phyloP scores from a whole-genome alignment of 2,113 vertebrate genomes.

The Micromys minutus region DNA sequence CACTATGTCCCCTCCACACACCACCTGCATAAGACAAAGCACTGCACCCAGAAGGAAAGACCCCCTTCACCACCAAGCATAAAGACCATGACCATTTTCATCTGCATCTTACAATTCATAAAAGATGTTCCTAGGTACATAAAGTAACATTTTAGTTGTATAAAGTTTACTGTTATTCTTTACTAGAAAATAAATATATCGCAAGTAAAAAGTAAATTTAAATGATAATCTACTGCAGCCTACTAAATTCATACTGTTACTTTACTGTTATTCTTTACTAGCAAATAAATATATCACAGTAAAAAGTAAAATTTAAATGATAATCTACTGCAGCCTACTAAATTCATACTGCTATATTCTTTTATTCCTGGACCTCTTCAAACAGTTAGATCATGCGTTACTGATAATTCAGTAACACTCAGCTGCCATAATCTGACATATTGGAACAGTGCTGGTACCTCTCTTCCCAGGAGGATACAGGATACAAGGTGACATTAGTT shows the following conservation, averaged over 20 bases:
- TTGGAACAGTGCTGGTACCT: not conserved
- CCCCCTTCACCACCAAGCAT: not conserved
- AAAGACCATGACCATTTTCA: not conserved
- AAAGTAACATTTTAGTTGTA: not conserved
- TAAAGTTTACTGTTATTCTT: not conserved
- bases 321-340: slow-evolving; percentile 18
- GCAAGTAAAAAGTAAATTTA: not conserved
- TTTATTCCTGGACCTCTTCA: slow-evolving; percentile 13
- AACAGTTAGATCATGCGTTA: slow-evolving; percentile 21
- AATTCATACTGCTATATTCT: slow-evolving; percentile 5
- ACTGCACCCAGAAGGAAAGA: not conserved
- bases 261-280: not conserved
- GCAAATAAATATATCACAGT: not conserved
- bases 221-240: slow-evolving; percentile 28
- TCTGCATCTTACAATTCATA: slow-evolving; percentile 48
- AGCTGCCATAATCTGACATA: slow-evolving; percentile 43
- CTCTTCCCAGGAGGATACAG: not conserved
- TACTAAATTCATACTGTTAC: slow-evolving; percentile 19
- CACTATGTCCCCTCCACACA: not conserved
- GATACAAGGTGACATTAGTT: slow-evolving; percentile 19
- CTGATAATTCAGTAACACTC: slow-evolving; percentile 49
- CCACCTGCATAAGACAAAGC: not conserved
- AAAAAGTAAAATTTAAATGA: not conserved
- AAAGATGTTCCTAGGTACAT: not conserved
- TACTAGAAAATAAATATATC: not conserved